Evolutionary conservation across 2,113 vertebrate species (phyloP).

Genomic region (Xyrauchen texanus): DNA sequence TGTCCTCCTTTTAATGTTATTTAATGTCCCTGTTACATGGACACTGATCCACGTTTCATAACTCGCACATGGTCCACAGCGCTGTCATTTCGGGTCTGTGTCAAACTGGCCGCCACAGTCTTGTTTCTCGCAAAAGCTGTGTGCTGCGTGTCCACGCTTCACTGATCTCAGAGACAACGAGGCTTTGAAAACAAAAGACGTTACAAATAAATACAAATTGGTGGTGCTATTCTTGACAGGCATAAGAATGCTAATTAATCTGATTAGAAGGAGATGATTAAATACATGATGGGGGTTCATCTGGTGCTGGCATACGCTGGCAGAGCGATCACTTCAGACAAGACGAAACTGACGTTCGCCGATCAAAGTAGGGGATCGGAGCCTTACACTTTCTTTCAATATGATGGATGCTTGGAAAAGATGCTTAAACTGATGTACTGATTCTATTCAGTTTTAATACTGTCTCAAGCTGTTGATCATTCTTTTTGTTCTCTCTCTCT

Average conservation of each 20-base stretch:
- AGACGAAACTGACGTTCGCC: conserved; percentile 51
- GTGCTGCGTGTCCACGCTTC: conserved; percentile 43
- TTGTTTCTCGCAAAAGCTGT: conserved; percentile 25
- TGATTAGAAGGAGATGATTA: conserved; percentile 72
- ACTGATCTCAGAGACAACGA: conserved; percentile 33
- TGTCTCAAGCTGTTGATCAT: conserved; percentile 5
- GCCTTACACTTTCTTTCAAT: neutral
- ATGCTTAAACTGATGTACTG: conserved; percentile 63
- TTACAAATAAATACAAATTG: conserved; percentile 40
- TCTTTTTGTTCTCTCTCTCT: neutral
- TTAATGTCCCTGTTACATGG: conserved; percentile 41
- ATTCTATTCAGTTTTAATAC: conserved; percentile 47
- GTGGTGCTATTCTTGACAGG: conserved; percentile 54
- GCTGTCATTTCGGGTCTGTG: conserved; percentile 61
- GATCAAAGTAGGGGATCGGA: neutral
- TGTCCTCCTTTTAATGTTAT: conserved; percentile 35
- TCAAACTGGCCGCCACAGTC: conserved; percentile 25
- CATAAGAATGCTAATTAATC: conserved; percentile 70
- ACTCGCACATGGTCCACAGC: conserved; percentile 26
- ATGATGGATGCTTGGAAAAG: conserved; percentile 22
- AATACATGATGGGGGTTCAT: conserved; percentile 62
- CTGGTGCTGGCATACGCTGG: conserved; percentile 30
- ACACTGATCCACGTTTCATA: conserved; percentile 47
- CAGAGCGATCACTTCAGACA: conserved; percentile 12
- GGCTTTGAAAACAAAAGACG: conserved; percentile 45